Evolutionary conservation across 1,140 invertebrate species (phyloP), one percentile per base, ranked within the genome.

Genomic region (Diploscapter pachys): DNA sequence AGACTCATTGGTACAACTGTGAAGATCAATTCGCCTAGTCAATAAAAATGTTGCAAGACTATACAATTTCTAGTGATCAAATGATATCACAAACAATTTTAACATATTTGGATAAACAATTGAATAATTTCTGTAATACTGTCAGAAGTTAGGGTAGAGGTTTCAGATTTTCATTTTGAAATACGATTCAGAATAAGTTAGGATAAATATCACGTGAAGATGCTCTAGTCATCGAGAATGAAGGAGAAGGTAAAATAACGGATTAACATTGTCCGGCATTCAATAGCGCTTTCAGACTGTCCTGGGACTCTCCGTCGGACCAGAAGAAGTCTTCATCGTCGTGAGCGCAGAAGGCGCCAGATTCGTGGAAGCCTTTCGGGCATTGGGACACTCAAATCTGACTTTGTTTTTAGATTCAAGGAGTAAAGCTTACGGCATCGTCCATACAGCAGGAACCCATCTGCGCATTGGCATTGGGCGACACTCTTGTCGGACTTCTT

Each of bases 241-340:
- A 31, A 31, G 31, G 31, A 31, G 31, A 31, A 31, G 31, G 11
- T 69, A 31, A 31, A 31, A 31, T 31, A 31, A 31, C 31, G 0
- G 55, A 57, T 79, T 66, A 83, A 66, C 81, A 82, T 52, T 79
- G 57, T 62, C 81, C 81, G 54, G 76, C 69, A 75, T 82, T 82
- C 61, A 82, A 77, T 53, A 82, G 54, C 13, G 70, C 72, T 73
- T 83, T 81, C 51, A 83, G 61, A 13, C 75, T 67, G 50, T 81
- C 75, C 76, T 83, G 81, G 5, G 82, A 72, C 5, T 79, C 77
- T 4, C 77, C 66, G 67, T 81, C 70, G 62, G 62, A 65, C 81
- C 81, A 83, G 66, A 83, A 83, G n/a, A 72, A 74, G 50, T 84
- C 82, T 72, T 83, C 81, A 68, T 83, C 78, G 64, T 83, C 81